These are phyloP conservation scores for Penaeus monodon DNA, from an alignment of 2,888 invertebrate species.

Conservation along the genomic window DNA sequence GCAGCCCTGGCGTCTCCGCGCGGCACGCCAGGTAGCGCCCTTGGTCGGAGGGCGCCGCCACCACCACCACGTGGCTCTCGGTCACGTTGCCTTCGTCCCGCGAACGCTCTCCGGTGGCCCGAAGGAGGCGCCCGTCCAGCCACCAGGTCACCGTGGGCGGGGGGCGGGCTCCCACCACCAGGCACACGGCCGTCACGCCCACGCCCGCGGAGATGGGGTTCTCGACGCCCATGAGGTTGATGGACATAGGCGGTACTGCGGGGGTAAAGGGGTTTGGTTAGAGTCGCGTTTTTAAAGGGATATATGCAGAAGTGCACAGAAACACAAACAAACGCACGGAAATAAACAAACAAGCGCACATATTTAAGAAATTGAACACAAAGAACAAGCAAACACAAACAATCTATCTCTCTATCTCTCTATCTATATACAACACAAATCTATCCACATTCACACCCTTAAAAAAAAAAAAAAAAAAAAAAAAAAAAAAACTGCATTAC, in stretches of 20 bases:
- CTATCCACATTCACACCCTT: too few relatives aligned
- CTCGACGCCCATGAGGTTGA: constrained; percentile 55
- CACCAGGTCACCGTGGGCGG: constrained; percentile 58
- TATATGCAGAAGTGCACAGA: not conserved
- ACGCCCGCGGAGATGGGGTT: constrained; percentile 54
- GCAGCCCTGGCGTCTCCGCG: constrained; percentile 61
- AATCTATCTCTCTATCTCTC: not conserved
- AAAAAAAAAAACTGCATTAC: not conserved
- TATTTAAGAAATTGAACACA: not conserved
- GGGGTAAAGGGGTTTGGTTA: not conserved
- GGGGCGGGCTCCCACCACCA: constrained; percentile 62
- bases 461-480: too few relatives aligned
- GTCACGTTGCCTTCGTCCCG: constrained; percentile 58
- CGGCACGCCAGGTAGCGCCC: constrained; percentile 60
- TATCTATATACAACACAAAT: not conserved
- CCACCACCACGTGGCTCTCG: constrained; percentile 57
- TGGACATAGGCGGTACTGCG: constrained; percentile 63
- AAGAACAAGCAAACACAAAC: not conserved
- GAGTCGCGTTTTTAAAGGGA: too few relatives aligned
- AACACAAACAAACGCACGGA: not conserved
- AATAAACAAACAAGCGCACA: not conserved
- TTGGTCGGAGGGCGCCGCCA: constrained; percentile 52
- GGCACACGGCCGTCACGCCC: constrained; percentile 50
- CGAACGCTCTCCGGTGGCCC: constrained; percentile 36
- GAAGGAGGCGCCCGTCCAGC: constrained; percentile 57